A percentile compares a stretch with the other conserved stretches of the same genome.
Evolutionary conservation across 2,113 vertebrate species (phyloP).

Genomic region (Hystrix cristata): DNA sequence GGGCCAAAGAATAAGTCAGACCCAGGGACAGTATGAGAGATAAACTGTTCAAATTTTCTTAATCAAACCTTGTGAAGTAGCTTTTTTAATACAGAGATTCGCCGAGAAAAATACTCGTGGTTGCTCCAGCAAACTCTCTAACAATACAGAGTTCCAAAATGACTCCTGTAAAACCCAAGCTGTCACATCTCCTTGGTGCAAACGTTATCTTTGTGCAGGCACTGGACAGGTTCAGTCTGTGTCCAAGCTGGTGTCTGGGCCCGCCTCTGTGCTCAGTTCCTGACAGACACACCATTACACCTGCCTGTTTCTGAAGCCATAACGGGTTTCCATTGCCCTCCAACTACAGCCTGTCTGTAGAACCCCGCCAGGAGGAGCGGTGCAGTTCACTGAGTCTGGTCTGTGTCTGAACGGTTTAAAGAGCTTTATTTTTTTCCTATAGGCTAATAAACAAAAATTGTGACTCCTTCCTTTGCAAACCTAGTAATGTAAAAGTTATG

Average conservation of each 20-base stretch:
- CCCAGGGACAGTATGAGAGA: background rate
- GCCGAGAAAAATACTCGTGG: background rate
- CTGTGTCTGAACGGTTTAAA: background rate
- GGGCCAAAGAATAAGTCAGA: background rate
- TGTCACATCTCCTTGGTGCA: background rate
- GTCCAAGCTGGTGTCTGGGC: fast-evolving
- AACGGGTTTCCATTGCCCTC: background rate
- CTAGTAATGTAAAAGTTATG: background rate
- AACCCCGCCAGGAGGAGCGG: background rate
- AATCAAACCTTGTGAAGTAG: background rate
- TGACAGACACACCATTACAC: fast-evolving
- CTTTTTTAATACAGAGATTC: conserved; percentile 28
- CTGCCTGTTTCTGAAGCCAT: background rate
- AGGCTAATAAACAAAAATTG: background rate
- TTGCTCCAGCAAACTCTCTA: background rate
- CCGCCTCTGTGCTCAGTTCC: background rate
- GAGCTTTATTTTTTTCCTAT: background rate
- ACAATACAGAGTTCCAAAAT: background rate
- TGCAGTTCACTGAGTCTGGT: background rate
- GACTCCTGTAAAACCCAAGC: background rate
- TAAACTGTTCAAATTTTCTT: background rate
- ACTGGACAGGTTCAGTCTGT: fast-evolving
- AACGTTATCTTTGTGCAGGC: background rate
- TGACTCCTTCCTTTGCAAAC: background rate
- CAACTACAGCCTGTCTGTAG: background rate